A percentile compares a stretch with the other conserved stretches of the same genome.
These are phyloP conservation scores for Cloeon dipterum DNA, from an alignment of 2,888 invertebrate genomes.

Conservation along the genomic window DNA sequence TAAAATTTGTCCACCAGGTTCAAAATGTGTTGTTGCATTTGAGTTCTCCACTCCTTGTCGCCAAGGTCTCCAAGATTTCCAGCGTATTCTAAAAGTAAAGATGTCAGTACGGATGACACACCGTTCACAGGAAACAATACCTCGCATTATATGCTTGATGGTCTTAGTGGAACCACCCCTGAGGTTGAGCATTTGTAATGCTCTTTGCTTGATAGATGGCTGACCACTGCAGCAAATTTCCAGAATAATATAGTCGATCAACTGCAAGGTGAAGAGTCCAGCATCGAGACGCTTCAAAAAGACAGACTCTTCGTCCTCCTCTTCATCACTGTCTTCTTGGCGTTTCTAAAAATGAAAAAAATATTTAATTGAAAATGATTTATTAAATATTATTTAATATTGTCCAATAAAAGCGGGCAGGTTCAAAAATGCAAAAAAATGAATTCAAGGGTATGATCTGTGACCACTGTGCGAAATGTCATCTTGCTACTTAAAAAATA, in stretches of 20 bases:
- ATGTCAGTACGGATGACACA: too few relatives aligned
- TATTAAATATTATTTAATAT: not conserved
- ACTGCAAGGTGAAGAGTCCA: constrained; percentile 88
- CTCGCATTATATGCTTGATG: constrained; percentile 81
- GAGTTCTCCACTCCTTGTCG: constrained; percentile 60
- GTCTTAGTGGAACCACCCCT: constrained; percentile 80
- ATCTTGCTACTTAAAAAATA: too few relatives aligned
- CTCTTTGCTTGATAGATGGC: constrained; percentile 51
- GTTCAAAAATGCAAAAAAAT: constrained; percentile 11
- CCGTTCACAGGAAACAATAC: constrained; percentile 22
- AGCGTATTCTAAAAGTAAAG: constrained; percentile 57
- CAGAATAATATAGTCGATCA: constrained; percentile 72
- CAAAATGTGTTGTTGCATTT: constrained; percentile 76
- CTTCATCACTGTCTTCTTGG: constrained; percentile 27
- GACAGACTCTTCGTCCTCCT: constrained; percentile 59
- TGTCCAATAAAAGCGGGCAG: constrained; percentile 2
- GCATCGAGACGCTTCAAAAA: constrained; percentile 77
- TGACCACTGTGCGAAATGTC: too few relatives aligned
- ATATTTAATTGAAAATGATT: not conserved
- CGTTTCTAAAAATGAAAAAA: not conserved
- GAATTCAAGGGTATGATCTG: too few relatives aligned
- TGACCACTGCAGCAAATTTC: constrained; percentile 53
- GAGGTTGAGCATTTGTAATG: constrained; percentile 69
- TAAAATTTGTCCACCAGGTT: constrained; percentile 86
- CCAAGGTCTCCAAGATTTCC: constrained; percentile 85